Percentiles rank a stretch among this genome's conserved stretches.
phyloP scores from a whole-genome alignment of 2,113 vertebrate genomes.

The Chrysochloris asiatica region DNA sequence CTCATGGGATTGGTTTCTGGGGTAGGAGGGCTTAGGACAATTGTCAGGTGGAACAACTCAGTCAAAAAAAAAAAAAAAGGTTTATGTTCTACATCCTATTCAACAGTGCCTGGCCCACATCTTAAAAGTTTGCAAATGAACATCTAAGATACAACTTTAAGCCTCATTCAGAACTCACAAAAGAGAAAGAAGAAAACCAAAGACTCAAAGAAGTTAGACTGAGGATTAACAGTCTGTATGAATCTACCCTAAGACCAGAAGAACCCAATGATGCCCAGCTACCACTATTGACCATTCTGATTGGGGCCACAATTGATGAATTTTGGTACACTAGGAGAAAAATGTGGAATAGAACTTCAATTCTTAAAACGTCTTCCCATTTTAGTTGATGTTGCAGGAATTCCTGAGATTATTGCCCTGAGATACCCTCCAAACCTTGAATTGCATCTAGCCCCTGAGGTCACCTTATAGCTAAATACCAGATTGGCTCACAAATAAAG shows the following conservation, averaged over 20 bases:
- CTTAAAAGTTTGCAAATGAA: neutral
- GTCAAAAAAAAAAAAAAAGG: too few relatives aligned
- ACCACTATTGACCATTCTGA: neutral
- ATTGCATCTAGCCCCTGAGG: too few relatives aligned
- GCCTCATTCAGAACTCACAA: neutral
- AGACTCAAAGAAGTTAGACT: neutral
- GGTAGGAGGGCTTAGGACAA: neutral
- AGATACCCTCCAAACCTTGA: neutral
- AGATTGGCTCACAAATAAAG: too few relatives aligned
- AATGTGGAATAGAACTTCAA: neutral
- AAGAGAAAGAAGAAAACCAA: neutral
- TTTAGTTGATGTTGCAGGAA: neutral
- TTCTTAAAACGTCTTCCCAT: neutral
- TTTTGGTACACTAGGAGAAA: neutral
- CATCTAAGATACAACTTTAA: neutral
- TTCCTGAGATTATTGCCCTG: neutral
- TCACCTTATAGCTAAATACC: too few relatives aligned
- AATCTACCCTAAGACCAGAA: too few relatives aligned
- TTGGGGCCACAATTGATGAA: neutral
- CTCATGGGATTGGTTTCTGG: neutral
- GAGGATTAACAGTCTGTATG: too few relatives aligned
- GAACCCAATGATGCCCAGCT: too few relatives aligned
- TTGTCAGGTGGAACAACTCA: too few relatives aligned
- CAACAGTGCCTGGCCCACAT: neutral
- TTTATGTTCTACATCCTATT: neutral